Base-by-base conservation (phyloP, 2,888 invertebrate species). In the Zaprionus obscuricornis region DNA sequence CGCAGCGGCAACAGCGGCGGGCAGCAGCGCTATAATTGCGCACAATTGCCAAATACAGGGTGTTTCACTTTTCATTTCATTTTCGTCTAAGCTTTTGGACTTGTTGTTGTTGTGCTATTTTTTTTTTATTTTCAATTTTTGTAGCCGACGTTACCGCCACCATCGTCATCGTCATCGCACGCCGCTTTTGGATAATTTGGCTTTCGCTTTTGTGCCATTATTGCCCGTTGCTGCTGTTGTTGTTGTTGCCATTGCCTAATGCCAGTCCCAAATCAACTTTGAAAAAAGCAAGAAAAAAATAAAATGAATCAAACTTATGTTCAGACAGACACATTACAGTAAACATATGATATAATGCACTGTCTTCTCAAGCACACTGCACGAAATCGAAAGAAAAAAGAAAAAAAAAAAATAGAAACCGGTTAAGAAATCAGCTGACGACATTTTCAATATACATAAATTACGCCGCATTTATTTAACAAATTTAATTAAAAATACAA, bases 191-290 rank as follows among this genome's bases (percentile, higher is more conserved):
- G 85, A 77, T 77, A 79, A 71, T 82, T 81, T 81, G 65, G 81
- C 81, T 81, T 81, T 81, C 85, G 81, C 81, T 81, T 85, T 78
- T 83, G 84, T 79, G 60, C 74, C 76, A 70, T 70, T 68, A 70
- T 64, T 59, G 45, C 34, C 45, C 20, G 40, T 11, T 46, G 36
- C 5, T 29, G 47, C n/a, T 51, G 14, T n/a, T 39, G 42, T 10
- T 47, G 42, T 8, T 36, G n/a, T 10, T 27, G 64, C 22, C 34
- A 68, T 78, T 78, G 78, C 84, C 84, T 79, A 79, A 79, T 74
- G 68, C 43, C 67, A 62, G 49, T 49, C 56, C 59, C 54, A 67
- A 75, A 64, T 65, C 64, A 67, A 73, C 65, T 73, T 65, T n/a
- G n/a, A n/a, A n/a, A n/a, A n/a, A n/a, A n/a, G n/a, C n/a, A n/a